Percentiles rank a stretch among this genome's conserved stretches.
Conservation (phyloP, 2,888 invertebrate genomes). For the Pyrrhosoma nymphula region DNA sequence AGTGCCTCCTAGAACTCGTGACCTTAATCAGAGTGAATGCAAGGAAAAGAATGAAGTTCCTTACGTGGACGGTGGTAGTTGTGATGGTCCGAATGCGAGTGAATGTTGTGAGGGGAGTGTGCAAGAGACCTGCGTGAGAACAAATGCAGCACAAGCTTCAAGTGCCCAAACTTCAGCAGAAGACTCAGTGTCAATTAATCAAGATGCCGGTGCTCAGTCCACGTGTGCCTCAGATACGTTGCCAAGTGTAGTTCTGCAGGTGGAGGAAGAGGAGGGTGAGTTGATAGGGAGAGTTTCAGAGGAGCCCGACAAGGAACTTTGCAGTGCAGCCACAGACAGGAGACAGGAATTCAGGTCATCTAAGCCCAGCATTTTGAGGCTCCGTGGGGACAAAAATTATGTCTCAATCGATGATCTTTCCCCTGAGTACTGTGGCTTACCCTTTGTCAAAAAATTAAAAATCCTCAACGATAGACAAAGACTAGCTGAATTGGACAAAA, state of each 20-base stretch:
- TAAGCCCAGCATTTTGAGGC: slow-evolving; percentile 70
- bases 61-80: slow-evolving; percentile 17
- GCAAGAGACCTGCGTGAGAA: slow-evolving; percentile 52
- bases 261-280: slow-evolving; percentile 49
- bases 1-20: slow-evolving; percentile 59
- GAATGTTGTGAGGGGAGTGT: slow-evolving; percentile 24
- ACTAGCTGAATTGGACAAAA: slow-evolving; percentile 88
- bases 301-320: slow-evolving; percentile 62
- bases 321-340: slow-evolving; percentile 41
- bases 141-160: slow-evolving; percentile 42
- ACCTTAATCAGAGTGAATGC: slow-evolving; percentile 57
- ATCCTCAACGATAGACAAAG: slow-evolving; percentile 93
- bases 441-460: slow-evolving; percentile 93
- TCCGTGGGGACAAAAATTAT: slow-evolving; percentile 78
- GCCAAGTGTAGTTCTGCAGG: slow-evolving; percentile 49
- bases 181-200: slow-evolving; percentile 67
- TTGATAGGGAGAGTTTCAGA: slow-evolving; percentile 42
- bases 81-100: neutral
- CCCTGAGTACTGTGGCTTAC: slow-evolving; percentile 91
- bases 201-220: slow-evolving; percentile 61
- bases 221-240: slow-evolving; percentile 42
- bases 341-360: slow-evolving; percentile 33
- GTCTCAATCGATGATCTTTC: slow-evolving; percentile 92
- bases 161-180: slow-evolving; percentile 44
- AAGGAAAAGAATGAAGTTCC: slow-evolving; percentile 19